These are phyloP conservation scores for Hesperophylax magnus DNA, from an alignment of 1,140 invertebrate genomes.

Conservation along the genomic window DNA sequence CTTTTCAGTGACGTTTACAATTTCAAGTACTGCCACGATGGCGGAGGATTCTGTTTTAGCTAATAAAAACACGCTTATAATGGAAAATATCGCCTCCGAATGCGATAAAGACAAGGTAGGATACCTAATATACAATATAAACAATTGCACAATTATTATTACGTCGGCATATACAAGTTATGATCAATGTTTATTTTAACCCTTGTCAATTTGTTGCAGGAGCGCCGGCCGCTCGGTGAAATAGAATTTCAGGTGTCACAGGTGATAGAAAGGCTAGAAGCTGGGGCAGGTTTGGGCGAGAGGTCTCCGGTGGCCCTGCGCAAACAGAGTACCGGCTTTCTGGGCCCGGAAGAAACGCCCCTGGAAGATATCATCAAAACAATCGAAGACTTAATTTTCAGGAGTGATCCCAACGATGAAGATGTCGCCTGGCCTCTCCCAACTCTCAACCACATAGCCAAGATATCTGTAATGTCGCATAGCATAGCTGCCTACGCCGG, in stretches of 20 bases:
- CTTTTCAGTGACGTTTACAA: slow-evolving; percentile 49
- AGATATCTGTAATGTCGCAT: slow-evolving; percentile 78
- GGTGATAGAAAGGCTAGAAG: slow-evolving; percentile 76
- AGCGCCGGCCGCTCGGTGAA: slow-evolving; percentile 69
- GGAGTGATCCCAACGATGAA: slow-evolving; percentile 50
- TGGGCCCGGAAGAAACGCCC: slow-evolving; percentile 65
- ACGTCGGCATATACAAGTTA: neutral
- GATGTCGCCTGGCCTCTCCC: slow-evolving; percentile 51
- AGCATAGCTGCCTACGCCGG: slow-evolving; percentile 79
- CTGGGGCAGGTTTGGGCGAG: slow-evolving; percentile 69
- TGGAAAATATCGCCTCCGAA: slow-evolving; percentile 42
- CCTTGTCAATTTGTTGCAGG: slow-evolving; percentile 57
- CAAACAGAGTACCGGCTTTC: slow-evolving; percentile 65
- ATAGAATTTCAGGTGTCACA: slow-evolving; percentile 79
- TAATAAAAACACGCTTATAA: slow-evolving; percentile 34
- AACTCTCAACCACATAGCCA: slow-evolving; percentile 65
- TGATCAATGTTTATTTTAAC: slow-evolving; percentile 35
- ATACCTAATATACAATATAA: neutral
- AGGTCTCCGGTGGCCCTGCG: slow-evolving; percentile 60
- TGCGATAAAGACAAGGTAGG: slow-evolving; percentile 27
- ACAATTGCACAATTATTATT: neutral
- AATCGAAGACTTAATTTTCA: slow-evolving; percentile 52
- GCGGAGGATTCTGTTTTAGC: slow-evolving; percentile 61
- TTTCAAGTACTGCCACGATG: slow-evolving; percentile 67
- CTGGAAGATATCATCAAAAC: slow-evolving; percentile 67